Conservation (phyloP, 2,797 vertebrate species). For the Poeciliopsis paucimaculata region DNA sequence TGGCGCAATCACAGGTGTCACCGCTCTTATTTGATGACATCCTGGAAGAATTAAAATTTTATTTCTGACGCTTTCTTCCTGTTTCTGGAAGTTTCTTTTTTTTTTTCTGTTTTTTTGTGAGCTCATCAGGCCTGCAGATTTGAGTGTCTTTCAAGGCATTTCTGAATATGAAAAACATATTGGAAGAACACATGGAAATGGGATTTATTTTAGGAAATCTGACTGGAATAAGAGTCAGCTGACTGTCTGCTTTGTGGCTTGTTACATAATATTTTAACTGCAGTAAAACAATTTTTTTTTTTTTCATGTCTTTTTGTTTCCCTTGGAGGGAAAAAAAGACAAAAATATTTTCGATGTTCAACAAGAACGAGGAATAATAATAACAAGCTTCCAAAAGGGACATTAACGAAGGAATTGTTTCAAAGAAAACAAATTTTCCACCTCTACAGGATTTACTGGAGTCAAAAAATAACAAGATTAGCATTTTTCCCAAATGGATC, state of each 20-base stretch:
- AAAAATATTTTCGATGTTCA: background rate
- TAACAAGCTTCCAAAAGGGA: too few species aligned
- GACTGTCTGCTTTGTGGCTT: constrained; percentile 27
- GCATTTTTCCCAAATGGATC: background rate
- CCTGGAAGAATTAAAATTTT: constrained; percentile 42
- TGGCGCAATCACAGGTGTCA: background rate
- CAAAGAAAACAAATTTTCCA: background rate
- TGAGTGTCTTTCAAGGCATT: constrained; percentile 53
- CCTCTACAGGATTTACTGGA: background rate
- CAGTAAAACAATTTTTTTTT: background rate
- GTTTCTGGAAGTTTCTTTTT: constrained; percentile 17
- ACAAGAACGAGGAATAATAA: background rate
- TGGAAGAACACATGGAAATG: constrained; percentile 53
- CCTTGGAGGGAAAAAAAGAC: constrained; percentile 11
- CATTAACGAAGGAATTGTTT: background rate
- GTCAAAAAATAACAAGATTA: background rate
- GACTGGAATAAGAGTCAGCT: constrained; percentile 48
- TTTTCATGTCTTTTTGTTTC: constrained; percentile 9
- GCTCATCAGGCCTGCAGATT: constrained; percentile 54
- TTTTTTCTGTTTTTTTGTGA: constrained; percentile 47
- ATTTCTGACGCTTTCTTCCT: constrained; percentile 23
- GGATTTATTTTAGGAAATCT: constrained; percentile 44
- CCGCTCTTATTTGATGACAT: constrained; percentile 6
- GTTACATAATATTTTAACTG: constrained; percentile 47
- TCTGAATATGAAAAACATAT: constrained; percentile 26